Conservation (phyloP, 2,113 vertebrate species). For the Scortum barcoo region DNA sequence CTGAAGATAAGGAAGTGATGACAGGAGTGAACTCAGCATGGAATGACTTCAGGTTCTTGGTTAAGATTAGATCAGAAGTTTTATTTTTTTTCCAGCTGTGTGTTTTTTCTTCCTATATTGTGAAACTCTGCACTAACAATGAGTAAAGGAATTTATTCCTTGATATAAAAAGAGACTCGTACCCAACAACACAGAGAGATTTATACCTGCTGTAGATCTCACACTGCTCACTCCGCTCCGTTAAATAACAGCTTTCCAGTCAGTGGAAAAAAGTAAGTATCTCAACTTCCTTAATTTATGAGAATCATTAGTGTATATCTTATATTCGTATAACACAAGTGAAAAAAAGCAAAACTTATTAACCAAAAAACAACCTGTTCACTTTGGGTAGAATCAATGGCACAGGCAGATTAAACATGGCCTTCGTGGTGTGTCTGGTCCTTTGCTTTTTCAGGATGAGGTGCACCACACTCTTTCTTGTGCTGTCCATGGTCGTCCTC, state of each 20-base stretch:
- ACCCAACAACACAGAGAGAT: neutral
- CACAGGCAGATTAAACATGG: neutral
- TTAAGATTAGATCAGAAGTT: too few relatives aligned
- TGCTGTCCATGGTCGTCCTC: constrained; percentile 52
- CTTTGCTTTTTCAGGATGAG: constrained; percentile 53
- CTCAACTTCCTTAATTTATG: neutral
- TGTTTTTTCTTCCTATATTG: neutral
- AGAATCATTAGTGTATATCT: neutral
- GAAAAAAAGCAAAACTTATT: too few relatives aligned
- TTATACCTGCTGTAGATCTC: neutral
- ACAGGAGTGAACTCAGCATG: too few relatives aligned
- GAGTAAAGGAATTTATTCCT: neutral
- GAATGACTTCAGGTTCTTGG: too few relatives aligned
- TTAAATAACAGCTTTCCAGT: neutral
- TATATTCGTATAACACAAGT: too few relatives aligned
- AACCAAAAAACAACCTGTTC: neutral
- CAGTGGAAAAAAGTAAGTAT: neutral
- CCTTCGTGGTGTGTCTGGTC: neutral
- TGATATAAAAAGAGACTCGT: neutral
- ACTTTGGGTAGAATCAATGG: neutral
- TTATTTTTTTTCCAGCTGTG: too few relatives aligned
- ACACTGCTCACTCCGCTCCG: neutral
- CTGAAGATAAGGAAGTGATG: too few relatives aligned
- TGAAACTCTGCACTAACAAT: neutral
- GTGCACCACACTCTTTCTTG: constrained; percentile 34